phyloP scores from a whole-genome alignment of 2,113 vertebrate species.

The Puffinus mauretanicus region DNA sequence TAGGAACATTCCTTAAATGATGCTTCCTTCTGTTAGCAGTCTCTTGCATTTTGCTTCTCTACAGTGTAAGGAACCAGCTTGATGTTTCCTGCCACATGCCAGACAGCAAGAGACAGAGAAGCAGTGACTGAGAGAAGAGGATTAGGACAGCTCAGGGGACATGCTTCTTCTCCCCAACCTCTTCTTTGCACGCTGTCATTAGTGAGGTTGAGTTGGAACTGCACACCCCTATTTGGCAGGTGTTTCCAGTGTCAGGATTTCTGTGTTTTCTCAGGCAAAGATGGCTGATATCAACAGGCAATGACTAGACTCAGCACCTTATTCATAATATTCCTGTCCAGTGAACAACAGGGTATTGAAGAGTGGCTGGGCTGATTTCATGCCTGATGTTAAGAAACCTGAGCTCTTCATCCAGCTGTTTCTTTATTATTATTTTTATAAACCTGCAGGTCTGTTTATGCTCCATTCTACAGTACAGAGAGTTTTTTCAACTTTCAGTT shows the following conservation, averaged over 20 bases:
- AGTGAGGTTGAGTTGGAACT: neutral
- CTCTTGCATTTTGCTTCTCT: neutral
- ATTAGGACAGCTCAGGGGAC: neutral
- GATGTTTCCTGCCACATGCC: neutral
- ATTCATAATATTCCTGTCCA: neutral
- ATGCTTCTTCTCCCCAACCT: neutral
- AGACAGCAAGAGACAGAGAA: neutral
- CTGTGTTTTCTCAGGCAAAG: neutral
- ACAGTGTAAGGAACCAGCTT: neutral
- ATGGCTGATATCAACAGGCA: neutral
- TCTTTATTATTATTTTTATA: neutral
- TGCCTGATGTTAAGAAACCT: neutral
- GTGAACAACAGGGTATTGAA: neutral
- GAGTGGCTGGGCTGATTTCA: neutral
- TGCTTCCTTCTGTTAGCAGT: too few relatives aligned
- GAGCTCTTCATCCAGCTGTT: neutral
- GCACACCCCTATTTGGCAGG: neutral
- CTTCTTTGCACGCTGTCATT: neutral
- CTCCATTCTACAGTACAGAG: neutral
- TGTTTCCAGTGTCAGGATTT: neutral
- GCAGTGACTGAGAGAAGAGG: neutral
- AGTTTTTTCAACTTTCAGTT: neutral
- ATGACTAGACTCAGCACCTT: neutral
- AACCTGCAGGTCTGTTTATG: neutral
- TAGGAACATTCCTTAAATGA: neutral